These are phyloP conservation scores for Caenorhabditis drosophilae DNA, from an alignment of 2,888 invertebrate genomes.

Conservation along the genomic window DNA sequence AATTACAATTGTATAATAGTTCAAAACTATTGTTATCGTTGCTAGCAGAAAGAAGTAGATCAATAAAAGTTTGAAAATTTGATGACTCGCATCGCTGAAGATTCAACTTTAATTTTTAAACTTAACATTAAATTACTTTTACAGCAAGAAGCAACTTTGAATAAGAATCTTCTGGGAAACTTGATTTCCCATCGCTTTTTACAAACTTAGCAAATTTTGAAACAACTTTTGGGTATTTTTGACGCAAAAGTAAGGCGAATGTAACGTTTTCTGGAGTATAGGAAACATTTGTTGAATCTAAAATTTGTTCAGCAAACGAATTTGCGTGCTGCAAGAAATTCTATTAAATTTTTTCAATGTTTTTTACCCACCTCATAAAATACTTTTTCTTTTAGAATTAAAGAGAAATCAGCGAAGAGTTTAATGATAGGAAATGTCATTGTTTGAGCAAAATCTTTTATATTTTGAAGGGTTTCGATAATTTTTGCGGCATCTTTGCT, in stretches of 20 bases:
- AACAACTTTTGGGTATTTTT: slow-evolving; percentile 8
- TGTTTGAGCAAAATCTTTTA: slow-evolving; percentile 26
- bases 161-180: slow-evolving; percentile 23
- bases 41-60: neutral
- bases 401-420: slow-evolving; percentile 25
- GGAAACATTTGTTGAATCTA: slow-evolving; percentile 11
- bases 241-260: slow-evolving; percentile 14
- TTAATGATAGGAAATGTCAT: slow-evolving; percentile 33
- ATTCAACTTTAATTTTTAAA: too few species aligned
- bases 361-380: slow-evolving; percentile 32
- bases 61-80: neutral
- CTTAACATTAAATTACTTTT: too few species aligned
- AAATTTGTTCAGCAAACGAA: slow-evolving; percentile 23
- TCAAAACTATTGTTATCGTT: slow-evolving; percentile 9
- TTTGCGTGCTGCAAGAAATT: slow-evolving; percentile 23
- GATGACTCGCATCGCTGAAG: slow-evolving; percentile 6
- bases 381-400: slow-evolving; percentile 17
- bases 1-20: slow-evolving; percentile 19
- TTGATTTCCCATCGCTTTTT: slow-evolving; percentile 32
- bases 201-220: slow-evolving; percentile 35
- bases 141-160: slow-evolving; percentile 21
- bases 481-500: slow-evolving; percentile 23
- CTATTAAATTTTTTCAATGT: neutral
- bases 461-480: slow-evolving; percentile 30
- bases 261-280: slow-evolving; percentile 30